phyloP scores from a whole-genome alignment of 2,888 invertebrate genomes.

The Arge pagana region DNA sequence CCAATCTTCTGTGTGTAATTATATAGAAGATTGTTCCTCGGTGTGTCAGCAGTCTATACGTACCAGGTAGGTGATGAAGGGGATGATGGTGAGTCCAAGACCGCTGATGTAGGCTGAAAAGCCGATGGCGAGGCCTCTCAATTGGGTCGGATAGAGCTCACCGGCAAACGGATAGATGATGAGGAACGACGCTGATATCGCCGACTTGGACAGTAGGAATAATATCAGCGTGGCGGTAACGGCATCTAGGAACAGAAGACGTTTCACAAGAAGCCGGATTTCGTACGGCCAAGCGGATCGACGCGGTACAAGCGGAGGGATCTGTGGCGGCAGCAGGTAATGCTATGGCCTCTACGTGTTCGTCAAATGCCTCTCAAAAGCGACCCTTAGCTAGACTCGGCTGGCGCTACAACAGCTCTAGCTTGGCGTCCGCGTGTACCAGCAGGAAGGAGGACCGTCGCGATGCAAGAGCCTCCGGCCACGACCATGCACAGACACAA shows the following conservation, averaged over 20 bases:
- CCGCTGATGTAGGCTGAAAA: constrained; percentile 91
- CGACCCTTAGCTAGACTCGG: too few relatives aligned
- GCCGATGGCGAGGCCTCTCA: constrained; percentile 88
- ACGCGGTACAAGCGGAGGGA: too few relatives aligned
- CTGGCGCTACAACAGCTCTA: too few relatives aligned
- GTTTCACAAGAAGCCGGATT: too few relatives aligned
- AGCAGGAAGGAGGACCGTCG: constrained; percentile 80
- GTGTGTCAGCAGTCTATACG: too few relatives aligned
- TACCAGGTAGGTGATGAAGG: constrained; percentile 89
- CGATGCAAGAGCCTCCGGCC: constrained; percentile 80
- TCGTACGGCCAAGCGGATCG: too few relatives aligned
- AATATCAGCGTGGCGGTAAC: constrained; percentile 73
- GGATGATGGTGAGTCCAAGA: constrained; percentile 84
- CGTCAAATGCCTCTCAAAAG: too few relatives aligned
- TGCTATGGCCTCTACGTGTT: too few relatives aligned
- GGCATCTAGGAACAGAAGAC: constrained; percentile 66
- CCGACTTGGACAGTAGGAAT: constrained; percentile 82
- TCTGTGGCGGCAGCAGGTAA: neutral
- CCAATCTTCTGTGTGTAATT: too few relatives aligned
- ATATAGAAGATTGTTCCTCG: too few relatives aligned
- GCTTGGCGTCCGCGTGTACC: too few relatives aligned
- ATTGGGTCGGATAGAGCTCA: constrained; percentile 88
- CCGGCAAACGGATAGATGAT: constrained; percentile 93
- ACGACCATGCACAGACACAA: constrained; percentile 74
- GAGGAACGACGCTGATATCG: constrained; percentile 88